Percentiles rank a stretch among this genome's conserved stretches.
Conservation (phyloP, 2,888 invertebrate genomes). For the Meiosimyza decipiens region DNA sequence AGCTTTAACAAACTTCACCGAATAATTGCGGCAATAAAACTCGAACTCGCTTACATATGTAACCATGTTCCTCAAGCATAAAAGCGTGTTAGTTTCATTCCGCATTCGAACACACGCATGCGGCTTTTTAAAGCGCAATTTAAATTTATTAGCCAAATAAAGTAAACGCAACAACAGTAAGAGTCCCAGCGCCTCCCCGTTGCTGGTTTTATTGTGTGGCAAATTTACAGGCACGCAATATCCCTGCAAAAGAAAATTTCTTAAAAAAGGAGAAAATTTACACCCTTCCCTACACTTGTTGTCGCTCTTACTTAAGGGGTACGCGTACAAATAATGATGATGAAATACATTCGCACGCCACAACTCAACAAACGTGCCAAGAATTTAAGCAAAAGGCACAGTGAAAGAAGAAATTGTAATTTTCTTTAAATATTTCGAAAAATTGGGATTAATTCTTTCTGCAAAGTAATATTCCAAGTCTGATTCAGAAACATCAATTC, state of each 20-base stretch:
- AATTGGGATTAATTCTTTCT: too few species aligned
- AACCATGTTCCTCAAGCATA: slow-evolving; percentile 17
- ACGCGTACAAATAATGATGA: slow-evolving; percentile 19
- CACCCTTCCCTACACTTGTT: neutral
- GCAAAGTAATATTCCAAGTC: too few species aligned
- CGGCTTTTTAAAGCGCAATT: slow-evolving; percentile 23
- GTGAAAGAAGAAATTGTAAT: too few species aligned
- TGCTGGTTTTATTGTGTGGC: slow-evolving; percentile 16
- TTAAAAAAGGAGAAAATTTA: neutral
- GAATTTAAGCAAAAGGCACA: slow-evolving; percentile 5
- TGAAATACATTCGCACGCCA: slow-evolving; percentile 26
- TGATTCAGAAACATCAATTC: too few species aligned
- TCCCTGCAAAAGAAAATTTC: neutral
- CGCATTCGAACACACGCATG: slow-evolving; percentile 25
- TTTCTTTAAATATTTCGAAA: too few species aligned
- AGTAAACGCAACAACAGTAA: neutral
- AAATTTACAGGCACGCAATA: neutral
- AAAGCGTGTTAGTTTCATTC: neutral
- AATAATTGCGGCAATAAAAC: slow-evolving; percentile 24
- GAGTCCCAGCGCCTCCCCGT: neutral
- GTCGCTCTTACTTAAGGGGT: neutral
- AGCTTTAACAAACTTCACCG: neutral
- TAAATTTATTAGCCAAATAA: slow-evolving; percentile 23
- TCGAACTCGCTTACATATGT: slow-evolving; percentile 8
- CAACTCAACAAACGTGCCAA: slow-evolving; percentile 13